Base-by-base conservation (phyloP, 1,140 invertebrate species). In the Hestina assimilis region DNA sequence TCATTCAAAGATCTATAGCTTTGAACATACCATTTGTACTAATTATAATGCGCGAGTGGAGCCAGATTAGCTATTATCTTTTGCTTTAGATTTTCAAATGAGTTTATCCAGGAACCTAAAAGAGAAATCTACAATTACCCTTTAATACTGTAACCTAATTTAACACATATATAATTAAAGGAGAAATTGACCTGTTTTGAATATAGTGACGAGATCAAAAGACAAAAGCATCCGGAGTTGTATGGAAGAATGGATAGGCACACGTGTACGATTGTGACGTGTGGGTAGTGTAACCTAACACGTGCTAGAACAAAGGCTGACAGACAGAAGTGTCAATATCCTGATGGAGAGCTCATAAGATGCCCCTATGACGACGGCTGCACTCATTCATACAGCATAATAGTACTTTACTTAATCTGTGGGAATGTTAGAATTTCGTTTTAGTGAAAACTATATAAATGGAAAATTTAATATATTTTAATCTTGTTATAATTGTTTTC, bases 321-420 rank as follows among this genome's bases (percentile, higher is more conserved):
- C 75, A 76, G 71, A 66, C 69, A 72, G 70, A 74, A 87, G 84
- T 87, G 84, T 87, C 79, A 84, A 87, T 83, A 85, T 87, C 83
- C 77, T 53, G 63, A 71, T 73, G 72, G 59, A 70, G 70, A 68
- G 62, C 53, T 68, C 58, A 86, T 69, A 86, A 84, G 81, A 83
- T 69, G 83, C 84, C 84, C 84, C 71, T 83, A 87, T 87, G 71
- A 61, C 65, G 58, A 55, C 65, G 65, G 71, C 72, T 74, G 73
- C 78, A 76, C 75, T 70, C 74, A 76, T 83, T 81, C 78, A 76
- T 45, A 59, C 55, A 40, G 51, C 58, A 82, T 75, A 79, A 84
- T 80, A 64, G 78, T 69, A 81, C 77, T 79, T 74, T 53, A 67
- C 66, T 63, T 65, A 59, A 46, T 66, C 69, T 81, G 79, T 84